A percentile compares a stretch with the other conserved stretches of the same genome.
phyloP scores from a whole-genome alignment of 2,888 invertebrate genomes.

The Diarsia rubi region DNA sequence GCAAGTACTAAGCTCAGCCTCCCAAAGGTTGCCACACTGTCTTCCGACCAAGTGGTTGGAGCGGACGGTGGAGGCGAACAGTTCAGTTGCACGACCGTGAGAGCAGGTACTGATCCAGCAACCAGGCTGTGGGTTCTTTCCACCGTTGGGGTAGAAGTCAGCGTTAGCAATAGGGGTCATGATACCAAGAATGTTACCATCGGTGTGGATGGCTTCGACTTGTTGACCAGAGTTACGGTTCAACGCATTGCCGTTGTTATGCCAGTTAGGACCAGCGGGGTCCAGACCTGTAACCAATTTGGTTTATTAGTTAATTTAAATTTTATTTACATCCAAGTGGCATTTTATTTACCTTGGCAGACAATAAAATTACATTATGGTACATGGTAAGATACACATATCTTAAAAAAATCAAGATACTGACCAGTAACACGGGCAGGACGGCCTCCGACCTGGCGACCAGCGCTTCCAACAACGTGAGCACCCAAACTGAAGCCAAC shows the following conservation, averaged over 20 bases:
- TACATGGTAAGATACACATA: background rate
- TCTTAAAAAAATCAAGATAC: slow-evolving; percentile 5
- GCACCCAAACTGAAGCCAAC: slow-evolving; percentile 86
- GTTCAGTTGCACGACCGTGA: slow-evolving; percentile 75
- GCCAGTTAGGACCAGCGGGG: slow-evolving; percentile 80
- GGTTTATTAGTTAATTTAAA: background rate
- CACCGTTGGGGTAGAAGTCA: slow-evolving; percentile 83
- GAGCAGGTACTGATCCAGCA: slow-evolving; percentile 78
- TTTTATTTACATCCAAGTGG: too few relatives aligned
- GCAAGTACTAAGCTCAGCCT: slow-evolving; percentile 71
- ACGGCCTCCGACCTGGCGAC: slow-evolving; percentile 73
- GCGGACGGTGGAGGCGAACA: slow-evolving; percentile 77
- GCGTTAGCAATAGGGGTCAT: slow-evolving; percentile 70
- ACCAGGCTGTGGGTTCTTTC: slow-evolving; percentile 79
- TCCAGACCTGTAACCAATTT: slow-evolving; percentile 73
- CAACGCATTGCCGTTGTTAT: slow-evolving; percentile 69
- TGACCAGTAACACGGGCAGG: slow-evolving; percentile 80
- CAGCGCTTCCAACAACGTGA: slow-evolving; percentile 82
- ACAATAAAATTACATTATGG: background rate
- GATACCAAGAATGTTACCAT: slow-evolving; percentile 77
- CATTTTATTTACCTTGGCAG: background rate
- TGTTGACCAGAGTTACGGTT: slow-evolving; percentile 71
- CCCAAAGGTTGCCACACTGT: slow-evolving; percentile 68
- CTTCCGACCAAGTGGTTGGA: slow-evolving; percentile 75
- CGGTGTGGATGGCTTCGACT: slow-evolving; percentile 82